Evolutionary conservation across 2,113 vertebrate genomes (phyloP).

Genomic region (Eubucco bourcierii): DNA sequence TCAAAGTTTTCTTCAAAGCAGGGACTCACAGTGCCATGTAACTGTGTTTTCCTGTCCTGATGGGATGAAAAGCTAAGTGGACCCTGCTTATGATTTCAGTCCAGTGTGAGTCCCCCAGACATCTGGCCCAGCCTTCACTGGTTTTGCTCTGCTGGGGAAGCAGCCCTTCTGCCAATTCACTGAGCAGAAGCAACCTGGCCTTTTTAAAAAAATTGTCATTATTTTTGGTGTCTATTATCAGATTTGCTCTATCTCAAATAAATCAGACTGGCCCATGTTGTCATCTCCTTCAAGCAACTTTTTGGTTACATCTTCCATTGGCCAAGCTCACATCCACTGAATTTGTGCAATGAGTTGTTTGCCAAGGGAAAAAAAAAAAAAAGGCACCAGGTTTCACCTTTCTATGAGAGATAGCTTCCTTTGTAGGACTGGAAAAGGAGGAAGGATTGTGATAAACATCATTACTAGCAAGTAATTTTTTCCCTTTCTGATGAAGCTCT

Average conservation of each 20-base stretch:
- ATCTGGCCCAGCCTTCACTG: not conserved
- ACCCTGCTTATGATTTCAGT: not conserved
- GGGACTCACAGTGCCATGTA: not conserved
- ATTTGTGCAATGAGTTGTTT: not conserved
- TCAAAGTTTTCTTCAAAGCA: conserved; percentile 49
- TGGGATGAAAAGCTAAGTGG: conserved; percentile 1
- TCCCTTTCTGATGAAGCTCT: conserved; percentile 48
- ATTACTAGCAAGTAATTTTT: conserved; percentile 62
- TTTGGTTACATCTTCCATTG: not conserved
- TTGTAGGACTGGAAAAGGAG: conserved; percentile 1
- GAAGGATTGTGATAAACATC: conserved; percentile 57
- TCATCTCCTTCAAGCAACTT: not conserved
- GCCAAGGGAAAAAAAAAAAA: not conserved
- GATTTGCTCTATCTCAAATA: not conserved
- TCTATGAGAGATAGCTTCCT: conserved; percentile 34
- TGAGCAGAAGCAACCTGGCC: not conserved
- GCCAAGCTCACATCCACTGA: not conserved
- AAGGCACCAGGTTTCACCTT: not conserved
- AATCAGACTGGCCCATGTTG: not conserved
- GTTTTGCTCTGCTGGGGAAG: not conserved
- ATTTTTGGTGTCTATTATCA: not conserved
- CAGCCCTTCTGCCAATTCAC: rapidly evolving
- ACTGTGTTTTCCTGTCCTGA: conserved; percentile 38
- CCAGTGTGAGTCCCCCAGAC: not conserved
- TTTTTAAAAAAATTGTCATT: no score